Evolutionary conservation across 2,888 invertebrate species (phyloP).

Genomic region (Epinotia demarniana): DNA sequence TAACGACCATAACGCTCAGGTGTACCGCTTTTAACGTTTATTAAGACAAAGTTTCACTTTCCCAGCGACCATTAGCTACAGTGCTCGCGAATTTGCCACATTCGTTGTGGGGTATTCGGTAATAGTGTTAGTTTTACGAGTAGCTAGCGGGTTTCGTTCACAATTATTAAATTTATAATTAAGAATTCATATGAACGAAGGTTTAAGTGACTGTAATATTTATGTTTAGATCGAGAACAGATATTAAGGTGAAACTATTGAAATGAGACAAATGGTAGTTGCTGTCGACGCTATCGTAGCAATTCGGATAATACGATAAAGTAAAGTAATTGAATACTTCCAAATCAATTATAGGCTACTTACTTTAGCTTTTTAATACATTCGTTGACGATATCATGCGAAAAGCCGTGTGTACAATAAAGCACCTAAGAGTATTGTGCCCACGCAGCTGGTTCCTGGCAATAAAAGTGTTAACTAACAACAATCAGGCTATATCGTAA

Average conservation of each 20-base stretch:
- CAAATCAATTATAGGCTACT: too few relatives aligned
- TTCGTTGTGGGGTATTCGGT: constrained; percentile 31
- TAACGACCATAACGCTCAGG: constrained; percentile 54
- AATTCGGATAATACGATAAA: too few relatives aligned
- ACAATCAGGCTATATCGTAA: neutral
- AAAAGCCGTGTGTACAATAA: too few relatives aligned
- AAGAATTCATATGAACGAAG: neutral
- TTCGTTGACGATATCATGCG: too few relatives aligned
- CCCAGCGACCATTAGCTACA: constrained; percentile 55
- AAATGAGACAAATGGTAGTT: neutral
- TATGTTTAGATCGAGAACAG: neutral
- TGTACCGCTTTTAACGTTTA: constrained; percentile 64
- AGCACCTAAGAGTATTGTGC: too few relatives aligned
- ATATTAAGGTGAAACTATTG: neutral
- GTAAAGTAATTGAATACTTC: too few relatives aligned
- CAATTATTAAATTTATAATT: neutral
- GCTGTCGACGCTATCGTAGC: neutral
- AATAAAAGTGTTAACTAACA: neutral
- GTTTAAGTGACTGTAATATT: too few relatives aligned
- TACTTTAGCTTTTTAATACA: too few relatives aligned
- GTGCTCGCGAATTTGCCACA: constrained; percentile 36
- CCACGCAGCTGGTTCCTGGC: too few relatives aligned
- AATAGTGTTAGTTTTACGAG: constrained; percentile 29
- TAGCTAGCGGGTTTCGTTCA: constrained; percentile 5
- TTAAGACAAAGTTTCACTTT: constrained; percentile 66